A percentile compares a stretch with the other conserved stretches of the same genome.
These are phyloP conservation scores for Diachasmimorpha longicaudata DNA, from an alignment of 1,140 invertebrate genomes.

Conservation along the genomic window DNA sequence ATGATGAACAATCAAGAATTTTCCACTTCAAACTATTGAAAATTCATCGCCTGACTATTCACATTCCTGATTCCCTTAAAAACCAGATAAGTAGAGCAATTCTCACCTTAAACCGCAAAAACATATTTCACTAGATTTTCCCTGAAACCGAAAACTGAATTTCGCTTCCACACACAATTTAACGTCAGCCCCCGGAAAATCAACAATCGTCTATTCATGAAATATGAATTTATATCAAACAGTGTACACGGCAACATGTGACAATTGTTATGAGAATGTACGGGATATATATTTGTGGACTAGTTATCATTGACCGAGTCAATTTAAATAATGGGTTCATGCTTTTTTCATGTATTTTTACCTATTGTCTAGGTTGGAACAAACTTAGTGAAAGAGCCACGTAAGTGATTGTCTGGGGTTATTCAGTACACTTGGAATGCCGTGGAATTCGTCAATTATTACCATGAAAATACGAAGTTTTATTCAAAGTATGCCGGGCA, in stretches of 20 bases:
- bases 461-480: background rate
- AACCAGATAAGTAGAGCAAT: too few species aligned
- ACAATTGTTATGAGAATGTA: background rate
- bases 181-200: too few species aligned
- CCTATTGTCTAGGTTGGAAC: background rate
- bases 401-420: background rate
- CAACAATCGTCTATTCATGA: too few species aligned
- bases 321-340: background rate
- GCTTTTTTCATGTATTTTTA: background rate
- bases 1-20: too few species aligned
- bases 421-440: background rate
- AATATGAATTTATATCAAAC: too few species aligned
- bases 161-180: too few species aligned
- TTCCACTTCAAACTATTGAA: too few species aligned
- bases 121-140: too few species aligned
- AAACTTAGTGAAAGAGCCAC: background rate
- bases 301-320: background rate
- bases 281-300: background rate
- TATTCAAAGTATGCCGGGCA: background rate
- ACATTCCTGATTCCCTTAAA: too few species aligned
- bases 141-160: too few species aligned
- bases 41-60: background rate
- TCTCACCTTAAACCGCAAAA: too few species aligned
- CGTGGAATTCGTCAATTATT: background rate
- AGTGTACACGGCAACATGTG: background rate